Base-by-base conservation (phyloP, 2,797 vertebrate species). In the Otolemur crassicaudatus region DNA sequence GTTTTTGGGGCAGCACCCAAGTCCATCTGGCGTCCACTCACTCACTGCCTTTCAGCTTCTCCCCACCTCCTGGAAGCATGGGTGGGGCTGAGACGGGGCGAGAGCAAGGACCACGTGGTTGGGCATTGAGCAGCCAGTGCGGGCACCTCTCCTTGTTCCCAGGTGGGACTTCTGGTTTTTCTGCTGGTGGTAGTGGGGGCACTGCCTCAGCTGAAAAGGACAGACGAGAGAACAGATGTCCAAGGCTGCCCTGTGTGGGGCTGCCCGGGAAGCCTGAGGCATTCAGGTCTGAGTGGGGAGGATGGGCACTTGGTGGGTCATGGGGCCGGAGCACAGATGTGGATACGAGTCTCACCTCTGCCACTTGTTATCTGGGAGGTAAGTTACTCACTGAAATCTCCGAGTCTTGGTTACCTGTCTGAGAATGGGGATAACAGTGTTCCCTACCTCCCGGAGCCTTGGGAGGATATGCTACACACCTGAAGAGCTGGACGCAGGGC, bases 101-200 rank as follows among this genome's bases (percentile, higher is more conserved):
- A 34, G 6, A 37, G 31, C n/a, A 2, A 63, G 12, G 23, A 19
- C 27, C 0, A 1, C 3, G 23, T 4, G 27, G 17, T 34, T 19
- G 17, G 60, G 43, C 53, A 16, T 7, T 34, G 16, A 31, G 34
- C 1, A 16, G 58, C 10, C 5, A 4, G 19, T 1, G 17, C 20
- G 76, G 46, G 43, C 58, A 43, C 79, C 2, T 20, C 12, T 43
- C n/a, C 23, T 20, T n/a, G 53, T 37, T 29, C 27, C 20, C 23
- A 69, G 5, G 0, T 0, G 2, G 9, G n/a, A n/a, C 49, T 70
- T 49, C 17, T 60, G 43, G 19, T 40, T 58, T 37, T 84, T 65
- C 56, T 9, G 16, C 49, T 9, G 6, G 2, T 79, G 94, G 61
- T 34, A 27, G 25, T 14, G 27, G 79, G 27, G 77, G 13, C 3